Evolutionary conservation across 2,797 vertebrate species (phyloP).

Genomic region (Myotis pilosus): DNA sequence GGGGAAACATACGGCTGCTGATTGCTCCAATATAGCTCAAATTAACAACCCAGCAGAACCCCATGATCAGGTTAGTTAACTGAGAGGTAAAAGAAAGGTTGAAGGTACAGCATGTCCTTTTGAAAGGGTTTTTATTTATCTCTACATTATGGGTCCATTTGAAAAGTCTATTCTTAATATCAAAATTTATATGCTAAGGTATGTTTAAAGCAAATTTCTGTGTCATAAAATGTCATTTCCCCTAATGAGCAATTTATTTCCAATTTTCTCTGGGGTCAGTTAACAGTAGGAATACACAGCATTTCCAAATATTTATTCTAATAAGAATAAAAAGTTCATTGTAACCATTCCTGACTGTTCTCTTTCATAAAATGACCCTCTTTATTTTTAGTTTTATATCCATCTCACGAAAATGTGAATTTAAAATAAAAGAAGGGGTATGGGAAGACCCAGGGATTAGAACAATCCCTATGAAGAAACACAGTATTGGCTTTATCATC

Average conservation of each 20-base stretch:
- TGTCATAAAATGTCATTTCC: not conserved
- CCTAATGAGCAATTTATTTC: not conserved
- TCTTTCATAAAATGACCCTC: not conserved
- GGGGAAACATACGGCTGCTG: not conserved
- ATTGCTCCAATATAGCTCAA: not conserved
- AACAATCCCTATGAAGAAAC: not conserved
- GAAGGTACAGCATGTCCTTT: not conserved
- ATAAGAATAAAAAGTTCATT: not conserved
- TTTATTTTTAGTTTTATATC: not conserved
- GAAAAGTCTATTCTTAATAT: not conserved
- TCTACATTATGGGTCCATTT: not conserved
- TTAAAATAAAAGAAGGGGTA: not conserved
- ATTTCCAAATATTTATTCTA: not conserved
- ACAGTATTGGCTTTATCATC: not conserved
- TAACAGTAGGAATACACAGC: not conserved
- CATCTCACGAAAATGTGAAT: not conserved
- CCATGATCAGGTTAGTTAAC: not conserved
- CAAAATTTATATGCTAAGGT: not conserved
- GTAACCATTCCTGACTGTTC: not conserved
- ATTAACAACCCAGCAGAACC: not conserved
- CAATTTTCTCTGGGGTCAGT: not conserved
- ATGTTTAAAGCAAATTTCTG: not conserved
- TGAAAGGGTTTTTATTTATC: not conserved
- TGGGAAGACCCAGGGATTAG: not conserved
- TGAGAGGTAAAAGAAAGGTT: slow-evolving; percentile 26